Evolutionary conservation across 1,140 invertebrate species (phyloP), one percentile per base, ranked within the genome.

Genomic region (Pachyrhynchus sulphureomaculatus): DNA sequence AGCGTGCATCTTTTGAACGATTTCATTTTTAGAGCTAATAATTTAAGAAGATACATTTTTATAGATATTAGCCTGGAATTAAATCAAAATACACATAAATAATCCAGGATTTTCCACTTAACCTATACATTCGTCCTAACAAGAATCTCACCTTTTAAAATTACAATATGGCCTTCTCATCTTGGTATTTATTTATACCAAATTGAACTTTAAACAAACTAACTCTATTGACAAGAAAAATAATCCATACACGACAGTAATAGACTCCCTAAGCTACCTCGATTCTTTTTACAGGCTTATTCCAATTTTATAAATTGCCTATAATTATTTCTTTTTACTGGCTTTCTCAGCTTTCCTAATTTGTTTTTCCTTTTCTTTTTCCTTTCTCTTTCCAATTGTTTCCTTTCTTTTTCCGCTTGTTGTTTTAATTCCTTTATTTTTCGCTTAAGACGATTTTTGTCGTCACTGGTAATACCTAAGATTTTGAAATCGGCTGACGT

Each of bases 401-500:
- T 84, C 45, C 86, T 83, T 72, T 93, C 90, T 66, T 91, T 91
- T 62, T 95, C 92, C 48, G 86, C 86, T 55, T 86, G 86, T 15
- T 83, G 77, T 68, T 88, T 86, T 32, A 95, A 80, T 70, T 95
- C 92, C 78, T 95, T 95, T 37, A 96, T 82, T 72, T 92, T 92
- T 39, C 92, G 86, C 76, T 96, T 96, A 62, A 96, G 80, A 56
- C 88, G 82, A 55, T 84, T 83, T 64, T 93, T 92, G 73, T 95
- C 91, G 39, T 92, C 89, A 4, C 86, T 84, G 41, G 79, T 81
- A 24, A 95, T 85, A 20, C 92, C 92, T 32, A 95, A 80, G 56
- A 85, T 83, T 81, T 97, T 97, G 32, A 97, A 83, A 76, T 93
- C 92, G 15, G 90, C 84, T 0, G 92, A 92, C 70, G 94, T 93